Evolutionary conservation across 2,888 invertebrate species (phyloP), one percentile per base, ranked within the genome.

Genomic region (Zygogramma bicolorata): DNA sequence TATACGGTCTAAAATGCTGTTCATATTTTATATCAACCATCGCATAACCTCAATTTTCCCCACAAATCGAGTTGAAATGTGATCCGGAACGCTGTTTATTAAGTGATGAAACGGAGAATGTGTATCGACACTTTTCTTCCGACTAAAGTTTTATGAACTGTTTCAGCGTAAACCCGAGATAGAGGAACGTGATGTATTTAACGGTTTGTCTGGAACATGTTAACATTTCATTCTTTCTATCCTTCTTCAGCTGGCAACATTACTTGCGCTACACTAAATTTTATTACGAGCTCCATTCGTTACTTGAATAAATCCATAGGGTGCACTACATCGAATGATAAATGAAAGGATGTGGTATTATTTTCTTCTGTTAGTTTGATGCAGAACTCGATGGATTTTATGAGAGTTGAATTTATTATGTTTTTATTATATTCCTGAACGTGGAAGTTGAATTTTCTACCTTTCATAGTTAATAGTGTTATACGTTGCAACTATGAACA

Each of bases 191-290:
- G 62, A 63, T 29, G 62, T 63, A 63, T 63, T 63, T 63, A 63
- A 63, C 29, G 18, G 62, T 63, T 40, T n/a, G 62, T 46, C 25
- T 40, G 46, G 18, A 63, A 63, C 62, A 63, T 46, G 40, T 40
- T 40, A 63, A 63, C 62, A 63, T 63, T 63, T 63, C 42, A 62
- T 62, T 62, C 62, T 60, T 63, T 25, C 62, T 63, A 53, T 53
- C 53, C 13, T 25, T 53, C 53, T 53, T 53, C 53, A 53, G 53
- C 53, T 53, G 10, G 53, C 25, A 53, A 53, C 53, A 53, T 53
- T 53, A 53, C 25, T 53, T n/a, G 53, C 25, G 53, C 53, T 53
- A 53, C 53, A 53, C 53, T 53, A 25, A 53, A 53, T 53, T 53
- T 53, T 53, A 53, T 53, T 53, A 53, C 53, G n/a, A 13, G 53